These are phyloP conservation scores for Scaptomyza graminum DNA, from an alignment of 1,140 invertebrate species.

Conservation along the genomic window DNA sequence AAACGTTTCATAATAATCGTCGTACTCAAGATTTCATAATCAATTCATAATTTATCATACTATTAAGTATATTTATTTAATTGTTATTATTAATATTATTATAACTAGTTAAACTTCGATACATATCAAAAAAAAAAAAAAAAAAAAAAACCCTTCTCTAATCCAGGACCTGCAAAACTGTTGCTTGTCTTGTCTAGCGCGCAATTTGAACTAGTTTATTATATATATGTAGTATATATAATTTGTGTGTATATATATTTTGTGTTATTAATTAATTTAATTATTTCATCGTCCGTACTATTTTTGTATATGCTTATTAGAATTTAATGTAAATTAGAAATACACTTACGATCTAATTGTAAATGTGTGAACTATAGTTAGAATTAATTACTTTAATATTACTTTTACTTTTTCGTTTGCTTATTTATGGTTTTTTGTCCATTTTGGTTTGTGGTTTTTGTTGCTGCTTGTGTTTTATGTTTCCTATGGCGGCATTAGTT, in stretches of 20 bases:
- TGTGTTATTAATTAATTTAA: slow-evolving; percentile 37
- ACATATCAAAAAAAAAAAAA: slow-evolving; percentile 42
- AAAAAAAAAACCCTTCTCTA: neutral
- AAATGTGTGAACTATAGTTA: slow-evolving; percentile 46
- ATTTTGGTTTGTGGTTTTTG: slow-evolving; percentile 6
- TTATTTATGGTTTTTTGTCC: neutral
- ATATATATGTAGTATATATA: neutral
- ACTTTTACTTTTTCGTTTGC: slow-evolving; percentile 17
- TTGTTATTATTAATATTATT: slow-evolving; percentile 34
- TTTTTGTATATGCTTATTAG: slow-evolving; percentile 52
- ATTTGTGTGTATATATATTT: neutral
- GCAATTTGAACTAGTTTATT: slow-evolving; percentile 36
- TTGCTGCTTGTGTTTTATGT: slow-evolving; percentile 29
- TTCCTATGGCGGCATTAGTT: slow-evolving; percentile 27
- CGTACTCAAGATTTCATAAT: slow-evolving; percentile 72
- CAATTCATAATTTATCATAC: slow-evolving; percentile 38
- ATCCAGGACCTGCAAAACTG: slow-evolving; percentile 17
- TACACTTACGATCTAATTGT: slow-evolving; percentile 44
- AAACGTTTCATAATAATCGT: slow-evolving; percentile 79
- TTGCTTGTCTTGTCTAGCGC: slow-evolving; percentile 27
- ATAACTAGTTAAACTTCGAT: slow-evolving; percentile 64
- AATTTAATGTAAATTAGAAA: slow-evolving; percentile 46
- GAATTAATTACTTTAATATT: slow-evolving; percentile 28
- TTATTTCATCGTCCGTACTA: slow-evolving; percentile 14
- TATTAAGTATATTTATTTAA: neutral